A percentile compares a stretch with the other conserved stretches of the same genome.
These are phyloP conservation scores for Plectus sambesii DNA, from an alignment of 1,140 invertebrate species.

Conservation along the genomic window DNA sequence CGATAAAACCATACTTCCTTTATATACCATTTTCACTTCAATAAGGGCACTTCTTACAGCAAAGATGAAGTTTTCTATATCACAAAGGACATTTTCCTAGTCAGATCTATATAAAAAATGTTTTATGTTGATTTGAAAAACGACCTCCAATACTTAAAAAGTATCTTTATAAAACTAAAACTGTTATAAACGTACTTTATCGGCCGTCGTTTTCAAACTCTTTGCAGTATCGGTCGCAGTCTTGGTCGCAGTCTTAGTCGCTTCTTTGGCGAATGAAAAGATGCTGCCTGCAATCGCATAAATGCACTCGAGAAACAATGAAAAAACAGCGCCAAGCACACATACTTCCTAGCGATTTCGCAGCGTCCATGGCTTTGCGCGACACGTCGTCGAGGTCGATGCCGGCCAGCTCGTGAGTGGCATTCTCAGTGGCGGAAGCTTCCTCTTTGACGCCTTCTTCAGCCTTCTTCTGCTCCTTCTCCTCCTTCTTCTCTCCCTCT, in stretches of 20 bases:
- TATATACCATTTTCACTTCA: not conserved
- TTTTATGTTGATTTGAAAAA: slow-evolving; percentile 21
- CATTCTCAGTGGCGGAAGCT: no score
- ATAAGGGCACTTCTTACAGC: no score
- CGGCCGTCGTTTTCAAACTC: slow-evolving; percentile 9
- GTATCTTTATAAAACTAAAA: not conserved
- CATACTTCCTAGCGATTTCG: no score
- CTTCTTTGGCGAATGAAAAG: slow-evolving; percentile 14
- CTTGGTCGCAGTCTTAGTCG: slow-evolving; percentile 8
- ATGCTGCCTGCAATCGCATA: slow-evolving; percentile 10
- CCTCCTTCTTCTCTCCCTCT: not conserved
- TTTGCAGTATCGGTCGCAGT: slow-evolving; percentile 11
- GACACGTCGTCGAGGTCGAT: no score
- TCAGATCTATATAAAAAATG: slow-evolving; percentile 1
- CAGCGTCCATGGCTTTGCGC: no score
- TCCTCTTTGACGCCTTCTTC: slow-evolving; percentile 1
- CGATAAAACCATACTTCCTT: slow-evolving; percentile 8
- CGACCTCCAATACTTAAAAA: slow-evolving; percentile 19
- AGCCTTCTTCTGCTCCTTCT: slow-evolving; percentile 1
- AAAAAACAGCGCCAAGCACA: slow-evolving; percentile 1
- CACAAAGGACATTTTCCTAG: not conserved
- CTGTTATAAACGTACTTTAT: not conserved
- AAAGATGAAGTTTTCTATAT: slow-evolving; percentile 9
- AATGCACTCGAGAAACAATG: not conserved
- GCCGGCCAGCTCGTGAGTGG: no score